Evolutionary conservation across 2,797 vertebrate genomes (phyloP).

Genomic region (Rhincodon typus): DNA sequence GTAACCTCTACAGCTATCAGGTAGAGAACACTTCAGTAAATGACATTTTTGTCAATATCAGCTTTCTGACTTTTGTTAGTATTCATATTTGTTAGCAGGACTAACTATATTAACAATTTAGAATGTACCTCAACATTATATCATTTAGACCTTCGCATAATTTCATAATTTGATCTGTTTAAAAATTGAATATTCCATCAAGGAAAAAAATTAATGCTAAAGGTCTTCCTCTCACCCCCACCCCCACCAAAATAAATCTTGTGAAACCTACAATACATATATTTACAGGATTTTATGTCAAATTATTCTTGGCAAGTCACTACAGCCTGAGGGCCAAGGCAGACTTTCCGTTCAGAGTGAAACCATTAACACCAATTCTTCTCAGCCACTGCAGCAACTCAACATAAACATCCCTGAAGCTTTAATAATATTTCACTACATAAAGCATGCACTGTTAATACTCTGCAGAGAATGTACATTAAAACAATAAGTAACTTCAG

Average conservation of each 20-base stretch:
- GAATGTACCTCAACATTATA: not conserved
- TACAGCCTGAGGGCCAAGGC: conserved; percentile 43
- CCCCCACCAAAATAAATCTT: conserved; percentile 40
- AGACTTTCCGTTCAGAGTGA: conserved; percentile 47
- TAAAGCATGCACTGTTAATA: not conserved
- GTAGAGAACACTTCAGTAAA: not conserved
- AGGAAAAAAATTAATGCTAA: not conserved
- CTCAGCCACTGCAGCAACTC: conserved; percentile 45
- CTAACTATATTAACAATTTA: not conserved
- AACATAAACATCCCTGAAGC: conserved; percentile 48
- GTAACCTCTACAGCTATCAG: not conserved
- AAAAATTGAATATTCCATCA: not conserved
- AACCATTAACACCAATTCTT: conserved; percentile 50
- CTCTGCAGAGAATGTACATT: not conserved
- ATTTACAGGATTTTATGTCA: conserved; percentile 36
- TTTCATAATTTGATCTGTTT: not conserved
- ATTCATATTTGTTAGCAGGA: not conserved
- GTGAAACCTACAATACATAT: conserved; percentile 44
- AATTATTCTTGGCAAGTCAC: conserved; percentile 47
- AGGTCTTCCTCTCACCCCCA: conserved; percentile 1
- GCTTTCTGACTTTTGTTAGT: not conserved
- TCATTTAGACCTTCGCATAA: not conserved
- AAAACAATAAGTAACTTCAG: not conserved
- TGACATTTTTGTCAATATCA: not conserved
- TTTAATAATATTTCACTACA: conserved; percentile 50